Base-by-base conservation (phyloP, 2,113 vertebrate genomes). In the Caloenas nicobarica region DNA sequence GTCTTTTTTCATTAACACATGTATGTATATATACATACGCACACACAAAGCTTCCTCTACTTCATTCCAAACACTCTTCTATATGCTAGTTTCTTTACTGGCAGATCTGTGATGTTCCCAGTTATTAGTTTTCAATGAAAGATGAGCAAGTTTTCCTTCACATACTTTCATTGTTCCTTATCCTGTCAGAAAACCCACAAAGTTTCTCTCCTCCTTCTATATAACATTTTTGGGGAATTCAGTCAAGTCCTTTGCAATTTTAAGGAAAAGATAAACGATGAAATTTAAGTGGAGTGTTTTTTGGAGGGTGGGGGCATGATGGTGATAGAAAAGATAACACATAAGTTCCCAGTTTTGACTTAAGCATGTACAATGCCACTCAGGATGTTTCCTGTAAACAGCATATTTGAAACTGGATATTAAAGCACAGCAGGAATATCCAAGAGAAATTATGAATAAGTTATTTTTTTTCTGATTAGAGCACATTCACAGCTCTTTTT, bases 381-480 rank as follows among this genome's bases (percentile, higher is more conserved):
- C 42, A 36, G 73, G 53, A 79, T 57, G 54, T 48, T 89, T 89
- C 51, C 73, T 89, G 74, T 53, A 64, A 88, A 73, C 16, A 71
- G 38, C 8, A 12, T 78, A 70, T 56, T 71, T 91, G 89, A 92
- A 93, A 89, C 42, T 46, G 57, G 17, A 36, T 90, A 88, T 66
- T 92, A 81, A 70, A 81, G 16, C n/a, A 65, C 24, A 92, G 61
- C 42, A 82, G 28, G 22, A 88, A 84, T 31, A 86, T 62, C 26
- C 44, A 62, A 58, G 18, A 74, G 6, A 87, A 87, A 81, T 64
- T 42, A 84, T 28, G 23, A 93, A 28, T 81, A 64, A 86, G 14
- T 60, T 66, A 38, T 78, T 81, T 65, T 87, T n/a, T 70, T 74
- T 57, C 57, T 56, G 13, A 72, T 89, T 77, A 56, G 10, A 38